Conservation (phyloP, 2,113 vertebrate genomes). For the Falcunculus frontatus region DNA sequence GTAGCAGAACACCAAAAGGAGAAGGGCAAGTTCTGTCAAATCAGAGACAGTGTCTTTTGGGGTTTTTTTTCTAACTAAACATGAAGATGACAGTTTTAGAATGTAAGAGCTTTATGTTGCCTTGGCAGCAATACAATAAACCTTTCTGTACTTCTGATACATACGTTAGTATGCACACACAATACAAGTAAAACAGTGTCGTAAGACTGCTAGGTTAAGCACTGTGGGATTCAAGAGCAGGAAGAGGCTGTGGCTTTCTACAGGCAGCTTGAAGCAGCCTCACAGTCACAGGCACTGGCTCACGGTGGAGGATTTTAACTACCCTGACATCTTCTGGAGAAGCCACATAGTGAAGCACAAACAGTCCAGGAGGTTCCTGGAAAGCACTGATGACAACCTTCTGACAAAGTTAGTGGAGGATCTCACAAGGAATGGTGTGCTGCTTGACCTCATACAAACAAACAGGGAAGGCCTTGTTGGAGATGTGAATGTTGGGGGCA, state of each 20-base stretch:
- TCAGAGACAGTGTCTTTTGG: not conserved
- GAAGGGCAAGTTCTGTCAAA: not conserved
- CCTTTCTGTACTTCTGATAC: not conserved
- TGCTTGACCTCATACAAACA: not conserved
- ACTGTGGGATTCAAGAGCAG: not conserved
- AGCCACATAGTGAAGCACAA: not conserved
- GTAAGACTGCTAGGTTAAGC: not conserved
- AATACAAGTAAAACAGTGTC: not conserved
- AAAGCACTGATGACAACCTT: not conserved
- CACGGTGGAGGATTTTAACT: not conserved
- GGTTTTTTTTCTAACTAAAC: not conserved
- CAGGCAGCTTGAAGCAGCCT: not conserved
- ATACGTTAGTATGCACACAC: too few relatives aligned
- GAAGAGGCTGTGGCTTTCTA: not conserved
- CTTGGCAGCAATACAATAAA: not conserved
- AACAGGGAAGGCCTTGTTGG: fast-evolving
- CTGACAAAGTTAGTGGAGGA: not conserved
- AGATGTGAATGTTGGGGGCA: not conserved
- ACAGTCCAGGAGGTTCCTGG: not conserved
- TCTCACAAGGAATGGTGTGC: fast-evolving
- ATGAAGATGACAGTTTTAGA: not conserved
- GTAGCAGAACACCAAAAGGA: not conserved
- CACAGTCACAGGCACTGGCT: not conserved
- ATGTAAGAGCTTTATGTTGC: not conserved
- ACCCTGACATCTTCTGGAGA: not conserved